A percentile compares a stretch with the other conserved stretches of the same genome.
Conservation (phyloP, 1,140 invertebrate species). For the Propsilocerus akamusi region DNA sequence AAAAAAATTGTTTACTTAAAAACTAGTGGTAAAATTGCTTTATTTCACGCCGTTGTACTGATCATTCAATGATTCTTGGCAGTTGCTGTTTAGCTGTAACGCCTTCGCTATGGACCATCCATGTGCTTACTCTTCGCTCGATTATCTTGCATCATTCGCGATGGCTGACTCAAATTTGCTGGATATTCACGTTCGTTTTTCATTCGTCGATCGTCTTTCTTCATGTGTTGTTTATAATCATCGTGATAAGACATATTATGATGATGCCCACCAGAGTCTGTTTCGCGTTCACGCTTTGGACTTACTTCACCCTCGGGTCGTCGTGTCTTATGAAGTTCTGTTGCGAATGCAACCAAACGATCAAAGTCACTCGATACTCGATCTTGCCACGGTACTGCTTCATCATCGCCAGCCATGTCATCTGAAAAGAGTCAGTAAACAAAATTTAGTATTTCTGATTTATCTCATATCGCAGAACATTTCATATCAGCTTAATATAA, state of each 20-base stretch:
- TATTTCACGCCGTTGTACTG: too few species aligned
- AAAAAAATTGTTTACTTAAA: too few species aligned
- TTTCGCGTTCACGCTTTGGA: constrained; percentile 1
- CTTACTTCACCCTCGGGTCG: constrained; percentile 43
- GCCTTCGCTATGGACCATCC: not conserved
- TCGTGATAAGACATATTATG: not conserved
- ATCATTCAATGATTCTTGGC: too few species aligned
- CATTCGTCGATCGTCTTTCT: not conserved
- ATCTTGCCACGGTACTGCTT: constrained; percentile 51
- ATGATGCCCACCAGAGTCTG: too few species aligned
- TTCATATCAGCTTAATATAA: too few species aligned
- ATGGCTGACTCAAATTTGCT: not conserved
- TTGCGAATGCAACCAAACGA: constrained; percentile 65
- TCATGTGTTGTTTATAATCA: not conserved
- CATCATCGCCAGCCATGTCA: constrained; percentile 28
- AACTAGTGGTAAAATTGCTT: not conserved
- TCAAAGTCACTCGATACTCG: constrained; percentile 69
- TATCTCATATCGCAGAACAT: too few species aligned
- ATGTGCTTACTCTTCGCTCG: not conserved
- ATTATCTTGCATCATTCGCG: constrained; percentile 1
- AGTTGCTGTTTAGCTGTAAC: not conserved
- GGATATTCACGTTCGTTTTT: not conserved
- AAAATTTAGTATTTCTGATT: too few species aligned
- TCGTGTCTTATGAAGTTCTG: constrained; percentile 54
- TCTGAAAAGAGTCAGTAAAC: too few species aligned